These are phyloP conservation scores for Barnardius zonarius DNA, from an alignment of 2,113 vertebrate species.

Conservation along the genomic window DNA sequence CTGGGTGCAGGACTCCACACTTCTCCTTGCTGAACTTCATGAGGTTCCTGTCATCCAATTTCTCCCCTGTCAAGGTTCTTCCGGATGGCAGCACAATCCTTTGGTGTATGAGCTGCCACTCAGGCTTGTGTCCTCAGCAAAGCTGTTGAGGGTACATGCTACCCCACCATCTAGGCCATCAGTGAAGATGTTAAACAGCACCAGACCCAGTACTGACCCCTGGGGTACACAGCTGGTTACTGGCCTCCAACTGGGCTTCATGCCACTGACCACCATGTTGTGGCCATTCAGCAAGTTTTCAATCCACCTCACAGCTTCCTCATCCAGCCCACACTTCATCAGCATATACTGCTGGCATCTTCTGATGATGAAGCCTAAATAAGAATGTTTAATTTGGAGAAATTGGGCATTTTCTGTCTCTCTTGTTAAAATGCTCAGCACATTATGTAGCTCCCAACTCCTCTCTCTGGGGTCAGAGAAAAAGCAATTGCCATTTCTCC, in stretches of 20 bases:
- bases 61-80: background rate
- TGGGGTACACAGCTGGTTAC: background rate
- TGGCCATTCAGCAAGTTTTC: background rate
- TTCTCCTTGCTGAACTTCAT: background rate
- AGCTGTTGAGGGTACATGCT: background rate
- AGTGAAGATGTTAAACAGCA: background rate
- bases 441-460: background rate
- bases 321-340: background rate
- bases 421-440: background rate
- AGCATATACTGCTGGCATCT: background rate
- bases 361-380: background rate
- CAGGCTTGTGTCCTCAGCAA: background rate
- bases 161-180: background rate
- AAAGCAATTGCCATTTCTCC: background rate
- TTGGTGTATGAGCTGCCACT: background rate
- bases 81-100: background rate
- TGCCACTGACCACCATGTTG: background rate
- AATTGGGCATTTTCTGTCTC: background rate
- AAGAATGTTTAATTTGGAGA: background rate
- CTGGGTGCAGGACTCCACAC: background rate
- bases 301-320: background rate
- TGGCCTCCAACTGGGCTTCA: background rate
- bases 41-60: background rate
- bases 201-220: background rate
- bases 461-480: background rate